Base-by-base conservation (phyloP, 2,113 vertebrate genomes). In the Sturnus vulgaris region DNA sequence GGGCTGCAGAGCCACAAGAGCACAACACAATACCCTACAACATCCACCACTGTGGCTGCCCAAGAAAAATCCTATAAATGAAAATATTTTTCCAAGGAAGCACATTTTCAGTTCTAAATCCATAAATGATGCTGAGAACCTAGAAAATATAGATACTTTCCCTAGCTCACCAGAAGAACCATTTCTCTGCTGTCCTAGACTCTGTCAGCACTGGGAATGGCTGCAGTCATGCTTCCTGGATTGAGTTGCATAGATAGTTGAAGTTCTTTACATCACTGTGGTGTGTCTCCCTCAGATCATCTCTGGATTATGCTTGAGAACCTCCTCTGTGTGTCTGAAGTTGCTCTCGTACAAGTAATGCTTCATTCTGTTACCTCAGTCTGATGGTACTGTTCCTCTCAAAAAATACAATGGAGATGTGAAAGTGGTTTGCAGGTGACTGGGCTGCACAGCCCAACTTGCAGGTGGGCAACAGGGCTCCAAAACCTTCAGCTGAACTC, bases 11-110 rank as follows among this genome's bases (percentile, higher is more conserved):
- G 55, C 31, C 65, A 24, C 11, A 37, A 52, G 33, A 78, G 17
- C 53, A 49, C 1, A 5, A 22, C 46, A 86, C 22, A 27, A 33
- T 27, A 64, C 1, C 27, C 13, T 53, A 24, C 2, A 2, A 1
- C 56, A 44, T 30, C 4, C 0, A 55, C 11, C 28, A 31, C 14
- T 68, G n/a, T 16, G 39, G 49, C 31, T 28, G 10, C 31, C 13
- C 25, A 46, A 79, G 35, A 18, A 77, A 78, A 84, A 20, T 8
- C 21, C 40, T 71, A 56, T 9, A 60, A 82, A 68, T 15, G 21
- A 6, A 70, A 63, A 44, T 55, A 82, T 79, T 82, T 82, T 92
- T 24, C 24, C 49, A 71, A 28, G 40, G 30, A 81, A 66, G 13
- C 11, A 52, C 4, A 40, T 23, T 50, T 82, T 73, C 5, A 0